These are phyloP conservation scores for Gymnoscopelus braueri DNA, from an alignment of 2,797 vertebrate species.

Conservation along the genomic window DNA sequence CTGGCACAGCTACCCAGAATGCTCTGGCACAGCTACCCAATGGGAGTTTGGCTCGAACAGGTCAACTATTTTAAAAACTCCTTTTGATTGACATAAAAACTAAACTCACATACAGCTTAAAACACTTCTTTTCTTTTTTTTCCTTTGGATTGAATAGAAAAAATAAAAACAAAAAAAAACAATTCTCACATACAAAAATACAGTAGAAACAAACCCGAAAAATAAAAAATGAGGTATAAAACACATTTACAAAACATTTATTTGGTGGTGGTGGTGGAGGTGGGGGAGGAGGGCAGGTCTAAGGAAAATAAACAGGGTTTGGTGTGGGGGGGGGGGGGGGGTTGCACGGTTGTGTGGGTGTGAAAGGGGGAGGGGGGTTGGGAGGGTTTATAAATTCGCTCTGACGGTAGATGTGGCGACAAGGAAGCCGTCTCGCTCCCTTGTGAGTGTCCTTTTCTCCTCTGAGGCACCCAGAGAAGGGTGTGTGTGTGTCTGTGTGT, in stretches of 20 bases:
- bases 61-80: slow-evolving; percentile 18
- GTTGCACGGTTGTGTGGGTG: background rate
- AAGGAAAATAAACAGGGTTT: background rate
- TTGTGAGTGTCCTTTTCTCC: slow-evolving; percentile 39
- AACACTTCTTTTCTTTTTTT: slow-evolving; percentile 29
- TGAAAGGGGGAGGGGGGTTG: background rate
- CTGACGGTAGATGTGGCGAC: slow-evolving; percentile 31
- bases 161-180: slow-evolving; percentile 53
- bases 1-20: too few relatives aligned
- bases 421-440: slow-evolving; percentile 38
- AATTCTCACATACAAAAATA: slow-evolving; percentile 72
- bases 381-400: slow-evolving; percentile 49
- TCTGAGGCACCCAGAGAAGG: slow-evolving; percentile 26
- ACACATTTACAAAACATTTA: slow-evolving; percentile 85
- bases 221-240: slow-evolving; percentile 84
- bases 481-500: background rate
- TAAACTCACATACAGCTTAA: slow-evolving; percentile 25
- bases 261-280: slow-evolving; percentile 70
- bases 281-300: slow-evolving; percentile 54
- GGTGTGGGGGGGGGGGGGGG: background rate
- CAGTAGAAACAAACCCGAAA: slow-evolving; percentile 75
- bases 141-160: slow-evolving; percentile 59
- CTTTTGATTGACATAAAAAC: slow-evolving; percentile 28
- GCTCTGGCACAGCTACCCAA: background rate
- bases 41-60: slow-evolving; percentile 27